Evolutionary conservation across 2,888 invertebrate genomes (phyloP).

Genomic region (Chesias legatella): DNA sequence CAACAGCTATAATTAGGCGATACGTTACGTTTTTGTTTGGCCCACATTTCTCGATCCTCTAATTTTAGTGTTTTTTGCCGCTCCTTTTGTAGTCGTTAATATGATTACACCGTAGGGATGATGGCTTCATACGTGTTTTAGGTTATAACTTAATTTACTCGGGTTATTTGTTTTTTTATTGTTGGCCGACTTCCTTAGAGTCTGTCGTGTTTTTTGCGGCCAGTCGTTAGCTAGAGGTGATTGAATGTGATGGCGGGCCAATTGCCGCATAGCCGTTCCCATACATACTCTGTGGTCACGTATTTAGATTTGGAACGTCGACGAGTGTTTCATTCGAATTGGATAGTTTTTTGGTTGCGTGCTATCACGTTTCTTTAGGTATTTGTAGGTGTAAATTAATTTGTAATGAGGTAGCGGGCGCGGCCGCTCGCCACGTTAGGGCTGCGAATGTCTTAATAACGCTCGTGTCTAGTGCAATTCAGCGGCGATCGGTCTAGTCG

Average conservation of each 20-base stretch:
- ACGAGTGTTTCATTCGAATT: slow-evolving; percentile 47
- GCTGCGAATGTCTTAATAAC: slow-evolving; percentile 44
- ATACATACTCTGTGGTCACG: slow-evolving; percentile 43
- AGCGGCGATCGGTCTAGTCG: slow-evolving; percentile 27
- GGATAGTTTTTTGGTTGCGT: slow-evolving; percentile 41
- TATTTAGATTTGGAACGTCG: slow-evolving; percentile 51
- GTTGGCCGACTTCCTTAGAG: slow-evolving; percentile 76
- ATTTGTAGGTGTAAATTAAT: slow-evolving; percentile 58
- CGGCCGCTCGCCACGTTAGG: slow-evolving; percentile 37
- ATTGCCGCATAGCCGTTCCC: slow-evolving; percentile 48
- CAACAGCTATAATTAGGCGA: slow-evolving; percentile 79
- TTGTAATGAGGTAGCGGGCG: slow-evolving; percentile 49
- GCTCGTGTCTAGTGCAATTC: slow-evolving; percentile 28
- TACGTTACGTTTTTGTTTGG: slow-evolving; percentile 80
- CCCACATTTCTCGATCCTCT: slow-evolving; percentile 80
- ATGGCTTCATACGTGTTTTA: slow-evolving; percentile 81
- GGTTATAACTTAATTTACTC: slow-evolving; percentile 80
- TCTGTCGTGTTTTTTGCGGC: slow-evolving; percentile 72
- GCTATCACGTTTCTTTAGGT: slow-evolving; percentile 34
- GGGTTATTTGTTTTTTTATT: slow-evolving; percentile 78
- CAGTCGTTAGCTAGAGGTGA: slow-evolving; percentile 73
- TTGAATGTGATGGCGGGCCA: slow-evolving; percentile 75
- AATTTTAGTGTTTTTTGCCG: slow-evolving; percentile 78
- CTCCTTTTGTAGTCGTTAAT: slow-evolving; percentile 80
- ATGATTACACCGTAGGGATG: slow-evolving; percentile 80